These are phyloP conservation scores for Amphiduros pacificus DNA, from an alignment of 2,888 invertebrate species.

Conservation along the genomic window DNA sequence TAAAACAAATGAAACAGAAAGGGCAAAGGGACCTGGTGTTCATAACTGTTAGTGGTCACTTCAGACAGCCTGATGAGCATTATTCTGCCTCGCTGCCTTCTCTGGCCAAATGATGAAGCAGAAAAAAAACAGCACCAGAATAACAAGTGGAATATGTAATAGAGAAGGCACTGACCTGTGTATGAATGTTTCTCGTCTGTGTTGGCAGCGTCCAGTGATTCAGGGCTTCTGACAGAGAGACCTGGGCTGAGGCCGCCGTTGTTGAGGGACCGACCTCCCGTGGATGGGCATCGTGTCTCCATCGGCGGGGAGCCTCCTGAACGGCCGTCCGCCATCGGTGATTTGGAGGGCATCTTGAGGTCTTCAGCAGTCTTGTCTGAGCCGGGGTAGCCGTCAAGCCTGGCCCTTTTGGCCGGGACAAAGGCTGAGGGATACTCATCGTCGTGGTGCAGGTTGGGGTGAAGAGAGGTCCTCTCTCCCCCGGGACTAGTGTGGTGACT, in stretches of 20 bases:
- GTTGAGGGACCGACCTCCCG: background rate
- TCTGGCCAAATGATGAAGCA: no score
- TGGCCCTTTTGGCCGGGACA: slow-evolving; percentile 9
- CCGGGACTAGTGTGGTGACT: background rate
- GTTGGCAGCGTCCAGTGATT: background rate
- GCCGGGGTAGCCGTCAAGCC: slow-evolving; percentile 4
- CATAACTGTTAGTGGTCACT: no score
- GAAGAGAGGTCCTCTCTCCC: background rate
- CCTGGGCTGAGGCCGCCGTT: slow-evolving; percentile 7
- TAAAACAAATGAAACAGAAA: no score
- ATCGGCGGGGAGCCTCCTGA: background rate
- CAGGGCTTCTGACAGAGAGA: slow-evolving; percentile 11
- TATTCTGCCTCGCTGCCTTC: no score
- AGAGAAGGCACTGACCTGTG: background rate
- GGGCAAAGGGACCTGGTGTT: no score
- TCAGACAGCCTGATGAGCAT: no score
- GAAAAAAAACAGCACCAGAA: no score
- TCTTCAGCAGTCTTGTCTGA: background rate
- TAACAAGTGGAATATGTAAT: no score
- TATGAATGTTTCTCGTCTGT: slow-evolving; percentile 5
- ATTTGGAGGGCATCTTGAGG: background rate
- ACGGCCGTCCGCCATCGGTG: background rate
- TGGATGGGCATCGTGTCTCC: background rate
- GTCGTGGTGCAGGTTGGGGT: slow-evolving; percentile 1
- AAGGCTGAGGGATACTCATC: slow-evolving; percentile 15